phyloP scores from a whole-genome alignment of 2,888 invertebrate genomes.

The Phasia obesa region DNA sequence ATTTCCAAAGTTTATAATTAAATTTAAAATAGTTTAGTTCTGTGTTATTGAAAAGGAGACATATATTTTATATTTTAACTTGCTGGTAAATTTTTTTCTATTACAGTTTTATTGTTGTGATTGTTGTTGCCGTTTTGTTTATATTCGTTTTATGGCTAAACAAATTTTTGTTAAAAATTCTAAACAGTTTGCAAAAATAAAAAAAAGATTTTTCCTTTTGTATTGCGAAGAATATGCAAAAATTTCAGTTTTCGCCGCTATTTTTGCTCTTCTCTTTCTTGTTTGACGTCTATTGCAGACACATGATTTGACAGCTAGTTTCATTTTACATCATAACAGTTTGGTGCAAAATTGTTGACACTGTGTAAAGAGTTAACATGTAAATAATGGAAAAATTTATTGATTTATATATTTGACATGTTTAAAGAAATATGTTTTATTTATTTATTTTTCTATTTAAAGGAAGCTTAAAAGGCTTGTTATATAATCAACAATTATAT shows the following conservation, averaged over 20 bases:
- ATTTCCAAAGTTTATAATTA: constrained; percentile 29
- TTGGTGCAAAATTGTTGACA: not conserved
- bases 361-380: not conserved
- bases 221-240: constrained; percentile 53
- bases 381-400: not conserved
- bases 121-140: constrained; percentile 9
- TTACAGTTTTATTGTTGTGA: not conserved
- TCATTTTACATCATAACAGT: constrained; percentile 6
- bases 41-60: not conserved
- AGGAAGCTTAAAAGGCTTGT: too few species aligned
- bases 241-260: constrained; percentile 62
- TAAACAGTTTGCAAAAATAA: constrained; percentile 36
- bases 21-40: constrained; percentile 19
- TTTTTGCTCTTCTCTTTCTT: constrained; percentile 41
- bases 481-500: too few species aligned
- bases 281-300: constrained; percentile 44
- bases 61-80: not conserved
- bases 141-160: not conserved
- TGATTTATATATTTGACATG: too few species aligned
- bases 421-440: too few species aligned
- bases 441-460: too few species aligned
- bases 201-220: constrained; percentile 31
- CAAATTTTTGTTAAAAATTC: constrained; percentile 31
- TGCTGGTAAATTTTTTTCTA: not conserved
- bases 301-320: constrained; percentile 36